phyloP scores from a whole-genome alignment of 2,888 invertebrate species.

The Chloroclysta siterata region DNA sequence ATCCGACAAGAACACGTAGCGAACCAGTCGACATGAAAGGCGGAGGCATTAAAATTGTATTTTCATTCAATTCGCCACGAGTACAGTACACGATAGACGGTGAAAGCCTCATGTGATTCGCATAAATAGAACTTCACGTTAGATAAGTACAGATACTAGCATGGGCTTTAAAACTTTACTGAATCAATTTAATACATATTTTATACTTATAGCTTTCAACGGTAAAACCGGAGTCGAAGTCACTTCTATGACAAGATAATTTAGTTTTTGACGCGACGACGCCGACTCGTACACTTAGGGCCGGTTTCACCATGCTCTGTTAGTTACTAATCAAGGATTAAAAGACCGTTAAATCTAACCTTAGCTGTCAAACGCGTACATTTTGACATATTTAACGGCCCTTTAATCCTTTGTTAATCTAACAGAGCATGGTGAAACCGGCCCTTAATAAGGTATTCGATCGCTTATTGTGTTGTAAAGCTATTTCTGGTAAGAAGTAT shows the following conservation, averaged over 20 bases:
- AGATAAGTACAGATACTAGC: conserved; percentile 47
- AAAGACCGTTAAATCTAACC: too few species aligned
- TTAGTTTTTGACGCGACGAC: background rate
- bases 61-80: conserved; percentile 57
- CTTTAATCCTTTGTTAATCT: too few species aligned
- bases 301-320: too few species aligned
- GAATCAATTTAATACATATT: background rate
- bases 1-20: conserved; percentile 39
- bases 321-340: too few species aligned
- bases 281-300: background rate
- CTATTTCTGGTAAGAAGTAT: background rate
- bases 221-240: background rate
- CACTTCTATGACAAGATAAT: background rate
- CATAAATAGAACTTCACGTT: conserved; percentile 70
- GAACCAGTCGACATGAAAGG: conserved; percentile 29
- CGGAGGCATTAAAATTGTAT: conserved; percentile 53
- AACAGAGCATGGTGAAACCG: too few species aligned
- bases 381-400: too few species aligned
- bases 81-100: conserved; percentile 59
- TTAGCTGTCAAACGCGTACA: too few species aligned
- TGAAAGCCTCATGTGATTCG: conserved; percentile 68
- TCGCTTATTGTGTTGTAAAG: background rate
- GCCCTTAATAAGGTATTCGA: background rate
- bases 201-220: background rate
- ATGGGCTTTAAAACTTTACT: conserved; percentile 38